Conservation (phyloP, 2,888 invertebrate species). For the Cheilosia vulpina region DNA sequence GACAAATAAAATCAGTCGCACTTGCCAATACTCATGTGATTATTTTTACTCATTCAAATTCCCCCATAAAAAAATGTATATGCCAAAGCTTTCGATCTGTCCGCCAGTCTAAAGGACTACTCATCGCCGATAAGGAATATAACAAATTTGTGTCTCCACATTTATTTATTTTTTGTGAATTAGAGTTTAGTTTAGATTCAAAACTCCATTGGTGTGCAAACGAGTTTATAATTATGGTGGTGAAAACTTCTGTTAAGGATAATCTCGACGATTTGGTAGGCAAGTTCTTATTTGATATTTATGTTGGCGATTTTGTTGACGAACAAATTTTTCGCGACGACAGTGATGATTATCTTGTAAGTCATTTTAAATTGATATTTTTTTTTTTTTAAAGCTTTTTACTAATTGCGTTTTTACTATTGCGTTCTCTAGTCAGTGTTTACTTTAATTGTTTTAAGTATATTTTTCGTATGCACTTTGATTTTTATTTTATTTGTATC, state of each 20-base stretch:
- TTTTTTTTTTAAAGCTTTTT: not conserved
- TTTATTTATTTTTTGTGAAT: not conserved
- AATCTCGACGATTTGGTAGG: conserved; percentile 79
- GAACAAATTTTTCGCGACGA: conserved; percentile 81
- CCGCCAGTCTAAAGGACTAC: conserved; percentile 60
- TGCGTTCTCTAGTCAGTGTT: not conserved
- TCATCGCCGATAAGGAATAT: conserved; percentile 42
- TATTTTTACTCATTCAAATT: conserved; percentile 60
- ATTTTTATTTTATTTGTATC: not conserved
- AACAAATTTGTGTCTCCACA: not conserved
- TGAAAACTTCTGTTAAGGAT: conserved; percentile 38
- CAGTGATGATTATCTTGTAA: conserved; percentile 80
- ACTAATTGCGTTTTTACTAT: not conserved
- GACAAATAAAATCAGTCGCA: conserved; percentile 41
- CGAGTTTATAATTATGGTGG: conserved; percentile 46
- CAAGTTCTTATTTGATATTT: conserved; percentile 78
- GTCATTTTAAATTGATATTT: conserved; percentile 58
- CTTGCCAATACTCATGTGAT: conserved; percentile 70
- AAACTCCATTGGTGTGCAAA: not conserved
- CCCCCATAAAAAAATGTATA: conserved; percentile 7
- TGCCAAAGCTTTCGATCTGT: conserved; percentile 40
- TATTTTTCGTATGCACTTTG: not conserved
- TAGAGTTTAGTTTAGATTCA: not conserved
- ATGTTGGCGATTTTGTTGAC: conserved; percentile 80
- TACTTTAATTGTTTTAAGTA: not conserved